Conservation (phyloP, 2,113 vertebrate genomes). For the Calyptomena viridis region DNA sequence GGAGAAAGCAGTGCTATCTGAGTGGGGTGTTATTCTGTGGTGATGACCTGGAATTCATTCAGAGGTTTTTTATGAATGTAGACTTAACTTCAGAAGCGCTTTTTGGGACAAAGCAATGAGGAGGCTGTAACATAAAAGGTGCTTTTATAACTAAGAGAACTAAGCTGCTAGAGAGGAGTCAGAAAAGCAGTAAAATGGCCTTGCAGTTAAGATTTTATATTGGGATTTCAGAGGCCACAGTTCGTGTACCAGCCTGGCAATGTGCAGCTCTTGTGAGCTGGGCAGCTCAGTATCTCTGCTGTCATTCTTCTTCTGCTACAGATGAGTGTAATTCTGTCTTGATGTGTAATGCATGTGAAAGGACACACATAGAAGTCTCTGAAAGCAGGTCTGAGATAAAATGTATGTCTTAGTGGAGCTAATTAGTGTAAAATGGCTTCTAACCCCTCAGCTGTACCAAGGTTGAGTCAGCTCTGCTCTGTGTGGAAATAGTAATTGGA, state of each 20-base stretch:
- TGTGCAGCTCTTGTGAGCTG: neutral
- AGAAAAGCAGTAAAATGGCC: neutral
- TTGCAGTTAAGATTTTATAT: neutral
- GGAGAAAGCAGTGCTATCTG: neutral
- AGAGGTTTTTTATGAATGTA: neutral
- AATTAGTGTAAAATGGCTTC: neutral
- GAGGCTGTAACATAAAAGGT: neutral
- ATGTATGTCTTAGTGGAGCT: neutral
- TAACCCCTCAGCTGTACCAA: neutral
- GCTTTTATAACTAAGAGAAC: neutral
- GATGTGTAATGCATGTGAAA: neutral
- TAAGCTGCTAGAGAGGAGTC: neutral
- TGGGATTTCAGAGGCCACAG: neutral
- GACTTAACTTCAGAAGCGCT: neutral
- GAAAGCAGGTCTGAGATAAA: neutral
- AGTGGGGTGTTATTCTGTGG: neutral
- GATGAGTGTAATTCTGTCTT: neutral
- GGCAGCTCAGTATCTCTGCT: neutral
- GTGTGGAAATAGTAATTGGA: neutral
- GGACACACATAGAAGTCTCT: neutral
- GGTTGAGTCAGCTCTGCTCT: neutral
- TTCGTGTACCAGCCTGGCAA: neutral
- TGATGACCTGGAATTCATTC: neutral
- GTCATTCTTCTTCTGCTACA: neutral
- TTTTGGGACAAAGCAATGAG: neutral